A percentile compares a stretch with the other conserved stretches of the same genome.
Conservation (phyloP, 2,113 vertebrate genomes). For the Thomomys bottae region DNA sequence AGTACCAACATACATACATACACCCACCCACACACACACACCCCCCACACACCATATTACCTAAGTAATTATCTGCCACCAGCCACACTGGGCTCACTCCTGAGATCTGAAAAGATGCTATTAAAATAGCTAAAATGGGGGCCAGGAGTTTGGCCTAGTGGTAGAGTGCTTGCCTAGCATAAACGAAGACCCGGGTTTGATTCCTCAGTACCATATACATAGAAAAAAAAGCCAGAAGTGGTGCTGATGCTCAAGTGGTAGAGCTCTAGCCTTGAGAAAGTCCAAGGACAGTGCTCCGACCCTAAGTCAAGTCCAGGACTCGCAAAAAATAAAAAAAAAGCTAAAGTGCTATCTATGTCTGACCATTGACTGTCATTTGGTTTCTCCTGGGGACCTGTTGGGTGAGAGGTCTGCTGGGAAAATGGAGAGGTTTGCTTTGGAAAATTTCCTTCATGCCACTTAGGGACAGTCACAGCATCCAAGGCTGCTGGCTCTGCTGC, state of each 20-base stretch:
- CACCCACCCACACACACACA: too few species aligned
- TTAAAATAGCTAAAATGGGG: slow-evolving; percentile 45
- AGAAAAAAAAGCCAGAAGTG: too few species aligned
- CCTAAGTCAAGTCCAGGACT: too few species aligned
- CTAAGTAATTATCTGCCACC: not conserved
- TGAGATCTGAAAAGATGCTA: slow-evolving; percentile 29
- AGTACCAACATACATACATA: too few species aligned
- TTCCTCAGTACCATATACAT: too few species aligned
- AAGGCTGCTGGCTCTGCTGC: not conserved
- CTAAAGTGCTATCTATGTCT: not conserved
- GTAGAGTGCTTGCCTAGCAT: too few species aligned
- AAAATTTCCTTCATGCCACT: not conserved
- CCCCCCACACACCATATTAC: not conserved
- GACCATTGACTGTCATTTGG: slow-evolving; percentile 9
- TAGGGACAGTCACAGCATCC: not conserved
- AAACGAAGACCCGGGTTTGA: too few species aligned
- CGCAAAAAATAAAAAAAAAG: too few species aligned
- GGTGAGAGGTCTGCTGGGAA: slow-evolving; percentile 38
- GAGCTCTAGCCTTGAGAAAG: too few species aligned
- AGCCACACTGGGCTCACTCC: not conserved
- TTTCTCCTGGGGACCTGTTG: not conserved
- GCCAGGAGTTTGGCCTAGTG: too few species aligned
- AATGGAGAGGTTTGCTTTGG: slow-evolving; percentile 7
- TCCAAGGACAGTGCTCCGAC: too few species aligned
- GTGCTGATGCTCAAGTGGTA: too few species aligned